Evolutionary conservation across 2,113 vertebrate genomes (phyloP), one percentile per base, ranked within the genome.

Genomic region (Lepus timidus): DNA sequence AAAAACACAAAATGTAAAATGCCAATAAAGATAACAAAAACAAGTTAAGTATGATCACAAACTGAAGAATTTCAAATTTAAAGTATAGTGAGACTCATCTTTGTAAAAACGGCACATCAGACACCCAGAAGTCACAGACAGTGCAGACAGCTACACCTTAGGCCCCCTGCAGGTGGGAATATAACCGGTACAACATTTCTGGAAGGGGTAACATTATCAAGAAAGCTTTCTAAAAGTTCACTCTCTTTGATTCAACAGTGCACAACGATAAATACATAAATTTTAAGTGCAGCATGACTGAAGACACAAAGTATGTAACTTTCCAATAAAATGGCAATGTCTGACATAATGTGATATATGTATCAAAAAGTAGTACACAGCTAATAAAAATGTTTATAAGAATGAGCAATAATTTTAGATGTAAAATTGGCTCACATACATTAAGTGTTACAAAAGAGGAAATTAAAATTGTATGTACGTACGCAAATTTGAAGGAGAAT

Each of bases 301-400:
- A 61, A 86, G 22, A 51, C 3, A 36, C 85, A 94, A 62, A 80
- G 33, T 94, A 92, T 31, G 71, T 10, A 93, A 89, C 49, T 80
- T 95, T 61, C 29, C 51, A 81, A 82, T 14, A 85, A 92, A 5
- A 94, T 0, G 90, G 55, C 31, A 90, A 88, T 55, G 55, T 3
- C 22, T 12, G 91, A 78, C 19, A 91, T 1, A 85, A 33, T 75
- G 51, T 31, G 71, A 67, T 49, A 20, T 49, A 85, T 22, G 55
- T 6, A 84, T 33, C 36, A 75, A 75, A 96, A 87, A 70, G 62
- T 23, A 94, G 65, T 80, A 86, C 13, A 9, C 3, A 93, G 44
- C 33, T 61, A 93, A 84, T 75, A 86, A 85, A 81, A 88, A 89
- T 76, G n/a, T 52, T 94, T 87, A 78, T 70, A 82, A 92, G 58